phyloP scores from a whole-genome alignment of 2,113 vertebrate species.

The Symphodus melops region DNA sequence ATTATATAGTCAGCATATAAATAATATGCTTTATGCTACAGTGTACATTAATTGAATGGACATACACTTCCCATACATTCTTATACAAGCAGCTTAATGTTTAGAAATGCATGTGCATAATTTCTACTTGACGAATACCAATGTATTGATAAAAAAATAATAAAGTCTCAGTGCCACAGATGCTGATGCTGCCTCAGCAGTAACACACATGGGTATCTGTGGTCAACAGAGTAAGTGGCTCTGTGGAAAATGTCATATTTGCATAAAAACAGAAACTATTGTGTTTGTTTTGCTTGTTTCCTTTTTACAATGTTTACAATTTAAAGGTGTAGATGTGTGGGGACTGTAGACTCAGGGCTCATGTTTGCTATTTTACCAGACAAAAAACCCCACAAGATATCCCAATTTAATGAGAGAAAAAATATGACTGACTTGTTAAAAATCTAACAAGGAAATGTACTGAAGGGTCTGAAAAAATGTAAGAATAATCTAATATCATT shows the following conservation, averaged over 20 bases:
- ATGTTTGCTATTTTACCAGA: conserved; percentile 57
- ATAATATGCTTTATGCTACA: too few species aligned
- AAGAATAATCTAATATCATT: too few species aligned
- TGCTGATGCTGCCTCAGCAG: conserved; percentile 68
- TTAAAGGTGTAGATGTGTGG: conserved; percentile 50
- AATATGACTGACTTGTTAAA: conserved; percentile 44
- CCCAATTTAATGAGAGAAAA: conserved; percentile 35
- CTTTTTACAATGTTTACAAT: conserved; percentile 50
- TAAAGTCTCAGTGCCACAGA: conserved; percentile 47
- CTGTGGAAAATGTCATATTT: conserved; percentile 79
- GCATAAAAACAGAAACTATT: conserved; percentile 77
- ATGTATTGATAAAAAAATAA: conserved; percentile 71
- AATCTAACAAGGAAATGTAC: conserved; percentile 52
- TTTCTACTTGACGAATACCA: conserved; percentile 64
- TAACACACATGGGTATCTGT: conserved; percentile 63
- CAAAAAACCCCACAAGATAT: conserved; percentile 58
- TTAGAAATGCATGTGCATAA: conserved; percentile 48
- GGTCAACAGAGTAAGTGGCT: conserved; percentile 69
- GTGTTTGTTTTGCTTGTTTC: conserved; percentile 69
- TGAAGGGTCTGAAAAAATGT: background rate
- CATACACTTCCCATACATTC: conserved; percentile 28
- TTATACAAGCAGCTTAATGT: conserved; percentile 44
- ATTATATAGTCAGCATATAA: conserved; percentile 37
- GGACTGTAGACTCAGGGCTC: conserved; percentile 40
- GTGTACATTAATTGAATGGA: conserved; percentile 24